These are phyloP conservation scores for Pollenia angustigena DNA, from an alignment of 2,888 invertebrate genomes.

Conservation along the genomic window DNA sequence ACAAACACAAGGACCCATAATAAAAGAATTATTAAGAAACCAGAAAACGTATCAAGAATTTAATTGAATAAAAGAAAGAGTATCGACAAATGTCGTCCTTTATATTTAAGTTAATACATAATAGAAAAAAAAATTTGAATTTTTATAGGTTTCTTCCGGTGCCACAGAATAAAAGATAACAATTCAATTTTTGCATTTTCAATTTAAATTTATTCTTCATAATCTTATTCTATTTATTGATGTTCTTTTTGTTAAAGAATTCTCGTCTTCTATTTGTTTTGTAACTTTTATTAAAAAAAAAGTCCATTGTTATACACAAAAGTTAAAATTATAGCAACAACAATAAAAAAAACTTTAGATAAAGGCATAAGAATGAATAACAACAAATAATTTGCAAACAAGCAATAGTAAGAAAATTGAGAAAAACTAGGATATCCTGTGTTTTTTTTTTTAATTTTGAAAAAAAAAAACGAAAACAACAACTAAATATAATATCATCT, in stretches of 20 bases:
- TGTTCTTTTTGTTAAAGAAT: slow-evolving; percentile 14
- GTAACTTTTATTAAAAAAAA: slow-evolving; percentile 4
- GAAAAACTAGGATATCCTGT: slow-evolving; percentile 68
- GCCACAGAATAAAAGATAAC: slow-evolving; percentile 70
- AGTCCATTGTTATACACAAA: slow-evolving; percentile 51
- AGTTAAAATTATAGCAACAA: slow-evolving; percentile 47
- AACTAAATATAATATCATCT: slow-evolving; percentile 13
- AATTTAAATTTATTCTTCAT: slow-evolving; percentile 81
- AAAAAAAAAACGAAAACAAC: background rate
- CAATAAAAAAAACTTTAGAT: slow-evolving; percentile 29
- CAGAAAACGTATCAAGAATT: too few relatives aligned
- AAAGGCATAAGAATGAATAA: slow-evolving; percentile 48
- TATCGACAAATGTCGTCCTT: too few relatives aligned
- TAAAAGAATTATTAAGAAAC: too few relatives aligned
- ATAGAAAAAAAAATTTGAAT: background rate
- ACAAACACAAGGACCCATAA: too few relatives aligned
- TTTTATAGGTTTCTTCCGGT: slow-evolving; percentile 68
- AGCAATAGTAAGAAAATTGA: slow-evolving; percentile 69
- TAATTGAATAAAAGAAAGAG: too few relatives aligned
- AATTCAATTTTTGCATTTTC: slow-evolving; percentile 79
- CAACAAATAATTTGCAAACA: slow-evolving; percentile 65
- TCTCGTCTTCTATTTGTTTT: slow-evolving; percentile 58
- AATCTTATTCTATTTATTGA: slow-evolving; percentile 40
- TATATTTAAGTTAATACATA: background rate
- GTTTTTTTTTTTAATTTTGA: slow-evolving; percentile 5